phyloP scores from a whole-genome alignment of 2,888 invertebrate genomes.

The Torymus tubicola region DNA sequence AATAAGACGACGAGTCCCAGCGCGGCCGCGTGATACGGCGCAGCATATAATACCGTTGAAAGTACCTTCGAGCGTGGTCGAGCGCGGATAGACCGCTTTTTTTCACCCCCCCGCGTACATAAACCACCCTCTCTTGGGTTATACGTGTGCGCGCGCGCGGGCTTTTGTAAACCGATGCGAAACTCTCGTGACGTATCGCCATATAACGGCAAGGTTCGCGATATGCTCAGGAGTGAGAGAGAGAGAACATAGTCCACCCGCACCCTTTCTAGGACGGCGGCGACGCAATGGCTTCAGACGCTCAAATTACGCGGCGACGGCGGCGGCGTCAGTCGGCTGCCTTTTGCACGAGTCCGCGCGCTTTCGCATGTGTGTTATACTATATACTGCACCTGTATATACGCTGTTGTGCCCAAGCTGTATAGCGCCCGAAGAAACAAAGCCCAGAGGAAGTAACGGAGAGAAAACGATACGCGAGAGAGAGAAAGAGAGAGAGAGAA shows the following conservation, averaged over 20 bases:
- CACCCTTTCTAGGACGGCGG: neutral
- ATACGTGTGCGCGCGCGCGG: neutral
- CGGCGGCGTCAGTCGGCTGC: constrained; percentile 32
- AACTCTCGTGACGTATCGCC: constrained; percentile 64
- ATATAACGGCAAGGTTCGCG: constrained; percentile 22
- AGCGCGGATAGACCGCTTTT: constrained; percentile 4
- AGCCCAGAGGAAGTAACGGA: neutral
- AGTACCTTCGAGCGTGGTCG: neutral
- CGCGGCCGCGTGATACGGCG: constrained; percentile 5
- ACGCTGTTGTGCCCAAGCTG: neutral
- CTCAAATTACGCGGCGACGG: constrained; percentile 62
- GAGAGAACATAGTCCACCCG: neutral
- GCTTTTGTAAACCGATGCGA: constrained; percentile 60
- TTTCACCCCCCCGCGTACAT: constrained; percentile 14
- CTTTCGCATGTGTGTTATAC: neutral
- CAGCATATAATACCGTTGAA: constrained; percentile 47
- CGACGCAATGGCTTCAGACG: constrained; percentile 51
- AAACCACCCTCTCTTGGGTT: constrained; percentile 4
- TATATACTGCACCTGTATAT: neutral
- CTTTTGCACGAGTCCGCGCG: constrained; percentile 23
- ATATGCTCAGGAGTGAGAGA: too few relatives aligned
- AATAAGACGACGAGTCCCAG: too few relatives aligned
- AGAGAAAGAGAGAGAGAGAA: constrained; percentile 1
- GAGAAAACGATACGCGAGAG: neutral
- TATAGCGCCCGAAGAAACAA: constrained; percentile 3